Evolutionary conservation across 2,797 vertebrate species (phyloP), one percentile per base, ranked within the genome.

Genomic region (Rhadinocentrus ornatus): DNA sequence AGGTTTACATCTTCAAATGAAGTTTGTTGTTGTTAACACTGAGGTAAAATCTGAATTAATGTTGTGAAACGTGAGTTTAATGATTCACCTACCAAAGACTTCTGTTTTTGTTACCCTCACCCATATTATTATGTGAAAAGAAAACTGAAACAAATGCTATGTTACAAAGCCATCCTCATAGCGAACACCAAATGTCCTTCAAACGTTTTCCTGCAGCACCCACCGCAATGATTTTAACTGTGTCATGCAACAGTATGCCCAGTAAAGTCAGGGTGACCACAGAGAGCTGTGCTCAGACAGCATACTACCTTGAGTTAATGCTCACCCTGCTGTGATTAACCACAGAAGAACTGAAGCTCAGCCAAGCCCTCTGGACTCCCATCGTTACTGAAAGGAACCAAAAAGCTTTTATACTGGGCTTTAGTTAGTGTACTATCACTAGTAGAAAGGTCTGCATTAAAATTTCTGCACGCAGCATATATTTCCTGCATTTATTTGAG

Each of bases 321-420:
- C 60, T 72, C 64, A 3, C 58, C 80, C 75, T 35, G 75, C 84
- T 82, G 81, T 3, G 74, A 81, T 39, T 56, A 50, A 75, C 73
- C 82, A 72, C 55, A 3, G 75, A 69, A 46, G n/a, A 84, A 75
- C 82, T 69, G 70, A 63, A 66, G 61, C 75, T 81, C 67, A 65
- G 65, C 68, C 32, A 61, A 83, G 73, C 73, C 39, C 50, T 62
- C 50, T 44, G 15, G 66, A 72, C 75, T 68, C 77, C 75, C 20
- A 4, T 62, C 8, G 3, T 39, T 56, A 4, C 69, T 52, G 26
- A 62, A 22, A 56, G 20, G 39, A 73, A 26, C 62, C 65, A 61
- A 6, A 70, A 41, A 53, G 24, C 69, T 62, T 58, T 63, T 63
- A 48, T 27, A 52, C 10, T 27, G 54, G 12, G 31, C 24, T 27